Percentiles rank a stretch among this genome's conserved stretches.
phyloP scores from a whole-genome alignment of 2,113 vertebrate species.

The Erythrocebus patas region DNA sequence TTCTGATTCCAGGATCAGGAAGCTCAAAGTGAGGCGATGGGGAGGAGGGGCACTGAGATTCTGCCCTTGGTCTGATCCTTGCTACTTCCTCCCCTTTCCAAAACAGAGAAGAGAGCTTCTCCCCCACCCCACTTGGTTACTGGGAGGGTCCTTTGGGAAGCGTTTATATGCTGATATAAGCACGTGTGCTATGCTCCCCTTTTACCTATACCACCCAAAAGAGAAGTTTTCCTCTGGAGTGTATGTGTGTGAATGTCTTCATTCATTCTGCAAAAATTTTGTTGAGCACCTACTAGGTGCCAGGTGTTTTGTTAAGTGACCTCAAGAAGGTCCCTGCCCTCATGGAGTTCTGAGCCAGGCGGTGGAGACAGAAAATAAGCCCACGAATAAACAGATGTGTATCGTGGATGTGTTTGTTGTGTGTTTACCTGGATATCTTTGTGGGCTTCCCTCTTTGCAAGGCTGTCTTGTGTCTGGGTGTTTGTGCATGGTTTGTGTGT shows the following conservation, averaged over 20 bases:
- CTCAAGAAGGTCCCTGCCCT: not conserved
- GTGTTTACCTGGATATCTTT: not conserved
- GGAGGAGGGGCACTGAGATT: not conserved
- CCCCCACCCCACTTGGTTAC: not conserved
- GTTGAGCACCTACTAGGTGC: not conserved
- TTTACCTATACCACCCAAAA: not conserved
- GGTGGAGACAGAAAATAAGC: not conserved
- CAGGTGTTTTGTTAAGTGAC: not conserved
- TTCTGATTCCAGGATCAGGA: accelerated
- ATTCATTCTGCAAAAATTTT: not conserved
- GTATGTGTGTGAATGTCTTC: not conserved
- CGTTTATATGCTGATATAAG: not conserved
- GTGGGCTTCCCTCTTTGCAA: not conserved
- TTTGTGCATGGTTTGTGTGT: not conserved
- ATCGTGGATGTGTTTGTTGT: accelerated
- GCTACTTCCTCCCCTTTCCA: not conserved
- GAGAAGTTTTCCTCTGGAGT: not conserved
- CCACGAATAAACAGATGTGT: not conserved
- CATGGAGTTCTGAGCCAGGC: not conserved
- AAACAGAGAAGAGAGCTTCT: not conserved
- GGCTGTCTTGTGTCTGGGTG: not conserved
- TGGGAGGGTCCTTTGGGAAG: not conserved
- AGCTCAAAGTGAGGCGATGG: not conserved
- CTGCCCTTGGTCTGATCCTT: not conserved
- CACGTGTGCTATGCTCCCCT: not conserved